Base-by-base conservation (phyloP, 2,888 invertebrate genomes). In the Artemia sinica region DNA sequence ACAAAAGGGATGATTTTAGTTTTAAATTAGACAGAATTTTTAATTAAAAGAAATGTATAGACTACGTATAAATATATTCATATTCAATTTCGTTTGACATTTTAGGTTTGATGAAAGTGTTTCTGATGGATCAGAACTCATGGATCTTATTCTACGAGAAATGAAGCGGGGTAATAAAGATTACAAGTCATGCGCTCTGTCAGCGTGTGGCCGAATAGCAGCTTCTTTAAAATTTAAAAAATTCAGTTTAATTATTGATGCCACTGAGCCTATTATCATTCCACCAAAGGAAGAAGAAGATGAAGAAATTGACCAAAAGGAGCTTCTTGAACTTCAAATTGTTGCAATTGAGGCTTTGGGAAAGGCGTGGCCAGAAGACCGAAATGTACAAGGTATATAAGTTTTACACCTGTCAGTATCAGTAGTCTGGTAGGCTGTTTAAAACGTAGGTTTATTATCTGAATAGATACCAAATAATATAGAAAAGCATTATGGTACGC, bases 341-440 rank as follows among this genome's bases (percentile, higher is more conserved):
- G 63, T 58, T n/a, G 63, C 63, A n/a, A 58, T 58, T n/a, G 63
- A 58, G 63, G 28, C 63, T n/a, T 9, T 58, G 12, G 63, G 63
- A 58, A 58, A 28, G 10, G 63, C 63, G 14, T 58, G 63, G 63
- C 63, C 63, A 28, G 63, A n/a, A n/a, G 63, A 58, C 63, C n/a
- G 41, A 41, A 41, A 41, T 41, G 41, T 41, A 41, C 41, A 41
- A 41, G 41, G 41, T 41, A 41, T 41, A 41, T 2, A 41, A 41
- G 41, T 41, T 41, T 41, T 41, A 41, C 2, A 41, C 41, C 41
- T 2, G 41, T 41, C 41, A 3, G 41, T 41, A 41, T 41, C 41
- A 41, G 41, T 41, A 41, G 41, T 41, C 41, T 41, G 41, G 41
- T 41, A 18, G 18, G 18, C 18, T 18, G 2, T 41, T 41, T 41